Evolutionary conservation across 23 tunicate species (phyloP).

Genomic region (Trididemnum nubilum): DNA sequence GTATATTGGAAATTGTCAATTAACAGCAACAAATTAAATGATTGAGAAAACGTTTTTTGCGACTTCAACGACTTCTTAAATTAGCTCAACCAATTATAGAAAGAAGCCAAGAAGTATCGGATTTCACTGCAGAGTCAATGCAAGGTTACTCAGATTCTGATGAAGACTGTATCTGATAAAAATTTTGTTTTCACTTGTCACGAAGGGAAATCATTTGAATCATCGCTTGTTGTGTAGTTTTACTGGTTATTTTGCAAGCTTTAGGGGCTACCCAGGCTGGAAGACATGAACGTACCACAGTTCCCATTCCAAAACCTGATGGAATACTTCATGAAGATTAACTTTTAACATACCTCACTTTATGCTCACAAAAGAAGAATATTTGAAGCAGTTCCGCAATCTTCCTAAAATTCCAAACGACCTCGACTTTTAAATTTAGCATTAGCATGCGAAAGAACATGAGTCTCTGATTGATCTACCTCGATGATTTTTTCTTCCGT

Average conservation of each 20-base stretch:
- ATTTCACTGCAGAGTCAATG: neutral
- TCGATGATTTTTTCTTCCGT: neutral
- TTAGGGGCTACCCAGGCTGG: too few relatives aligned
- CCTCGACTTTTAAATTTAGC: neutral
- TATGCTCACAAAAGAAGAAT: too few relatives aligned
- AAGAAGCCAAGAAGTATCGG: neutral
- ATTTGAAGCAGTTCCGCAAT: neutral
- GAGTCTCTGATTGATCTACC: neutral
- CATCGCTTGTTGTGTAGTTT: too few relatives aligned
- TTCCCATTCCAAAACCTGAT: too few relatives aligned
- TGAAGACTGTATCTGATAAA: neutral
- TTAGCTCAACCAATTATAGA: slow-evolving; percentile 1
- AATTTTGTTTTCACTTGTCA: neutral
- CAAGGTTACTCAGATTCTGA: neutral
- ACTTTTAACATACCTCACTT: too few relatives aligned
- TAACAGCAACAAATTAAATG: neutral
- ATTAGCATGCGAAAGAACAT: neutral
- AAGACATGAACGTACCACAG: too few relatives aligned
- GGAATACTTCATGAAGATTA: too few relatives aligned
- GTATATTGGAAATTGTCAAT: slow-evolving; percentile 10
- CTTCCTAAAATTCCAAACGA: neutral
- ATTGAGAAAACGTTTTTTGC: neutral
- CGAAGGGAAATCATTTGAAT: neutral
- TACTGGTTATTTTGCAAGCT: too few relatives aligned
- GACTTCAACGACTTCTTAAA: neutral